A percentile compares a stretch with the other conserved stretches of the same genome.
Evolutionary conservation across 2,797 vertebrate species (phyloP).

Genomic region (Babyrousa celebensis): DNA sequence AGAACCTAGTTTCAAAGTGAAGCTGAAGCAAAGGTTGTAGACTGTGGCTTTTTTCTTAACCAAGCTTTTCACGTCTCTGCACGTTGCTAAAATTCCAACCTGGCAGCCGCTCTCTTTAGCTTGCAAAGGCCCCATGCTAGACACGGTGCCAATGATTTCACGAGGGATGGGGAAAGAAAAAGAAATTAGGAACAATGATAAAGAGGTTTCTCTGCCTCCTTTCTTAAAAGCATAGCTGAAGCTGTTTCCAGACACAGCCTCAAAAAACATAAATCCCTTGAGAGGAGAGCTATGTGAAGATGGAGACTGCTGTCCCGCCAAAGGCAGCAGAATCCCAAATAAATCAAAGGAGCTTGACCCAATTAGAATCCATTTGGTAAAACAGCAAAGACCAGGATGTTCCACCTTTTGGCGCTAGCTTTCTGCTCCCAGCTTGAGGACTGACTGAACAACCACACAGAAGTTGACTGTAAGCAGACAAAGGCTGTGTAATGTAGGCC

Average conservation of each 20-base stretch:
- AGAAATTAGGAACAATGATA: constrained; percentile 50
- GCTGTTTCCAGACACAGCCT: constrained; percentile 49
- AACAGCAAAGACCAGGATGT: constrained; percentile 28
- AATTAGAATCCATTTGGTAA: background rate
- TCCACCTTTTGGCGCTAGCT: background rate
- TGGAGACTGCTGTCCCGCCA: background rate
- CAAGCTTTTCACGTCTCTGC: constrained; percentile 84
- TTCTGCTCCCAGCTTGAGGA: background rate
- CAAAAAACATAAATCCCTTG: background rate
- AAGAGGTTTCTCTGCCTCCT: background rate
- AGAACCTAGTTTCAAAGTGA: constrained; percentile 73
- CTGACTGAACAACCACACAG: background rate
- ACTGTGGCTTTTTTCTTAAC: constrained; percentile 70
- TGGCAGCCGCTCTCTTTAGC: constrained; percentile 80
- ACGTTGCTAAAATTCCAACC: constrained; percentile 83
- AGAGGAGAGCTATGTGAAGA: background rate
- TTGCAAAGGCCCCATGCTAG: constrained; percentile 72
- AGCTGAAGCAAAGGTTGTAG: constrained; percentile 80
- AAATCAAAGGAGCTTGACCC: constrained; percentile 5
- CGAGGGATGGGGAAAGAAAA: constrained; percentile 75
- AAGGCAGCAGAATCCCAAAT: constrained; percentile 18
- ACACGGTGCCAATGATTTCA: constrained; percentile 79
- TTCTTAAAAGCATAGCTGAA: background rate
- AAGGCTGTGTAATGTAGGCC: background rate
- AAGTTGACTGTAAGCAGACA: background rate